phyloP scores from a whole-genome alignment of 2,888 invertebrate genomes.

The Hirtodrosophila duncani region DNA sequence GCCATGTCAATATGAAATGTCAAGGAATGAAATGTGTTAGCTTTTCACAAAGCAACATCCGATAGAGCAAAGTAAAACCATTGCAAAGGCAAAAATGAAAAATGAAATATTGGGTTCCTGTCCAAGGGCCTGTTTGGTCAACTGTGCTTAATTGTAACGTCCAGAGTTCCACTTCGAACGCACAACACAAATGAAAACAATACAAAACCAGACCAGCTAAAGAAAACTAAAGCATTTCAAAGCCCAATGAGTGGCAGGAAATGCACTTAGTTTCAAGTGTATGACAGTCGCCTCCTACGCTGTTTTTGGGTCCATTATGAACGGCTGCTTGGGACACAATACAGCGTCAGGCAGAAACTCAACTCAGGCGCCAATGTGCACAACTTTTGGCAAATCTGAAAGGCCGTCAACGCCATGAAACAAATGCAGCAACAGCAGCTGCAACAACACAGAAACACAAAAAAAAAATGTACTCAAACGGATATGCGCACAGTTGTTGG shows the following conservation, averaged over 20 bases:
- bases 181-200: conserved; percentile 43
- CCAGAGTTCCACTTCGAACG: conserved; percentile 37
- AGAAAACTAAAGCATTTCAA: conserved; percentile 22
- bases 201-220: conserved; percentile 28
- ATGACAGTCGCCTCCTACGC: conserved; percentile 17
- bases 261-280: conserved; percentile 55
- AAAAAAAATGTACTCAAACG: conserved; percentile 27
- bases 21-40: too few relatives aligned
- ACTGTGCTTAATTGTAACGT: conserved; percentile 44
- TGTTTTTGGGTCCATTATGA: conserved; percentile 50
- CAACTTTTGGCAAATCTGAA: conserved; percentile 64
- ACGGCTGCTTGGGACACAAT: conserved; percentile 41
- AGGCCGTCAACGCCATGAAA: conserved; percentile 58
- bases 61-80: conserved; percentile 10
- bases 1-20: too few relatives aligned
- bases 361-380: conserved; percentile 55
- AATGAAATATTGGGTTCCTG: conserved; percentile 10
- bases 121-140: conserved; percentile 32
- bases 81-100: conserved; percentile 24
- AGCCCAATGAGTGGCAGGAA: conserved; percentile 10
- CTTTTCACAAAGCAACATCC: conserved; percentile 13
- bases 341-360: conserved; percentile 8
- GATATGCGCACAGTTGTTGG: conserved; percentile 62
- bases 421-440: conserved; percentile 19
- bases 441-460: conserved; percentile 13